phyloP scores from a whole-genome alignment of 2,797 vertebrate species.

The Sphenopsis melanotis region DNA sequence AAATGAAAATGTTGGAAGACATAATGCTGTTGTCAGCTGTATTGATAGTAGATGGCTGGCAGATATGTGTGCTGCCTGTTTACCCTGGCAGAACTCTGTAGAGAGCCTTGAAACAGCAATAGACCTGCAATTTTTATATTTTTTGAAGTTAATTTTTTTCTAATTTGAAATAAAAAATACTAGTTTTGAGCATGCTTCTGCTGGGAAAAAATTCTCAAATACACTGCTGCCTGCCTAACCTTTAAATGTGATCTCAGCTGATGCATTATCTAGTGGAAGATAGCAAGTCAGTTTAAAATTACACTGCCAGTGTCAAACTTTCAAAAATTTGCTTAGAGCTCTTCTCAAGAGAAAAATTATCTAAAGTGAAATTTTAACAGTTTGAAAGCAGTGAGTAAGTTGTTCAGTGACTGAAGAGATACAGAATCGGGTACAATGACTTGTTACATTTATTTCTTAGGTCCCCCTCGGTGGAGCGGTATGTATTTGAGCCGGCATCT shows the following conservation, averaged over 20 bases:
- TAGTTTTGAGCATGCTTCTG: background rate
- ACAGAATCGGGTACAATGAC: conserved; percentile 24
- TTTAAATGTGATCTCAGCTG: background rate
- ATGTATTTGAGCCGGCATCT: conserved; percentile 75
- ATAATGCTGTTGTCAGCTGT: background rate
- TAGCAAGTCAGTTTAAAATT: background rate
- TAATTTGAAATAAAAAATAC: background rate
- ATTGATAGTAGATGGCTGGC: background rate
- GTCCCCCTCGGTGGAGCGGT: conserved; percentile 86
- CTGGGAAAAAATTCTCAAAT: background rate
- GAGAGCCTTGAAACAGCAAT: background rate
- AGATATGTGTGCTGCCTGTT: accelerated
- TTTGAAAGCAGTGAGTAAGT: background rate
- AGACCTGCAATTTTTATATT: background rate
- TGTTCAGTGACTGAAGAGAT: background rate
- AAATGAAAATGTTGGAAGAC: background rate
- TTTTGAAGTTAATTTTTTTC: background rate
- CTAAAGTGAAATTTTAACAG: background rate
- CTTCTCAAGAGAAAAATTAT: background rate
- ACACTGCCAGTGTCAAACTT: background rate
- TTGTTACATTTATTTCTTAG: conserved; percentile 78
- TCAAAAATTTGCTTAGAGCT: background rate
- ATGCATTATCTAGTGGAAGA: background rate
- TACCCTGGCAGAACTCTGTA: background rate
- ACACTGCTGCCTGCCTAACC: background rate